Base-by-base conservation (phyloP, 1,140 invertebrate species). In the Agraylea sexmaculata region DNA sequence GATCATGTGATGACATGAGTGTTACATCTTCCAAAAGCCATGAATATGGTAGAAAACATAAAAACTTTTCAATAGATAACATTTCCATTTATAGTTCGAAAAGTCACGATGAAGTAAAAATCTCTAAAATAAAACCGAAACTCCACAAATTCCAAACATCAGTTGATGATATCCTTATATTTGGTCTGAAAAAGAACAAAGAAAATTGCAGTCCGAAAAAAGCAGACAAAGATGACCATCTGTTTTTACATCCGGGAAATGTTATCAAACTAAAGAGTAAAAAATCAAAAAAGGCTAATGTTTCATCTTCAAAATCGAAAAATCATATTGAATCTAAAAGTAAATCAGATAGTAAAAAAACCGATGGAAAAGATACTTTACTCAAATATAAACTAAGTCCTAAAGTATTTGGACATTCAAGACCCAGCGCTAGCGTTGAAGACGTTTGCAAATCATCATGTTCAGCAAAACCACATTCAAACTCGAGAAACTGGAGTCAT, bases 381-480 rank as follows among this genome's bases (percentile, higher is more conserved):
- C 47, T 55, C 43, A 49, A 51, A 35, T 53, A 66, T 38, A 73
- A 73, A 54, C 53, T 74, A 16, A 74, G 70, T 51, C 73, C 74
- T 1, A 75, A 76, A 57, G 71, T 74, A 5, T 75, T 70, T 42
- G 57, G 58, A 17, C 42, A 61, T 3, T 51, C 45, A 5, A 69
- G 61, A 47, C 64, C 53, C 0, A 58, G 64, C 28, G 68, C 70
- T 31, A 77, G 74, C 52, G 64, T 73, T 39, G 74, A 77, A 46
- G 67, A 77, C 48, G 45, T 76, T 7, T 47, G 49, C 38, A 40
- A 42, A 29, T 35, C 40, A 16, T 40, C 44, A 13, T 23, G 22
- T 21, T 37, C 34, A 23, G 42, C 29, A 21, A 49, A 39, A 37
- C 20, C n/a, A 22, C 4, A 29, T 19, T 22, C 40, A 11, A 7